Evolutionary conservation across 2,797 vertebrate genomes (phyloP).

Genomic region (Lagocephalus sceleratus): DNA sequence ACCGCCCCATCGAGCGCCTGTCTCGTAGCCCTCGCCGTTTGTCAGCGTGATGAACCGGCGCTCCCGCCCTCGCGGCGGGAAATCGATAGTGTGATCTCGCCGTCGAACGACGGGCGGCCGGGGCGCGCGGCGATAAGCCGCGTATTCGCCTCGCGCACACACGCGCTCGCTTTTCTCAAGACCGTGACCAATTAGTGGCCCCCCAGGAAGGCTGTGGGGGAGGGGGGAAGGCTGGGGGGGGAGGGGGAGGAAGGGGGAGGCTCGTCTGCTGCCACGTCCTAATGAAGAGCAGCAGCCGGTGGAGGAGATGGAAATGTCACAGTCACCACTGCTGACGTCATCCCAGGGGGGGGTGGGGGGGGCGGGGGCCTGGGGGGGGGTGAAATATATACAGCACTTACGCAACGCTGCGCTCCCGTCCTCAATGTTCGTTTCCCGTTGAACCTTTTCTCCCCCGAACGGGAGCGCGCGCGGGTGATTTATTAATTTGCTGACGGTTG

Average conservation of each 20-base stretch:
- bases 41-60: slow-evolving; percentile 57
- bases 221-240: not conserved
- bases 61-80: slow-evolving; percentile 51
- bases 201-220: slow-evolving; percentile 12
- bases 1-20: slow-evolving; percentile 17
- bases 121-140: slow-evolving; percentile 32
- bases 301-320: slow-evolving; percentile 18
- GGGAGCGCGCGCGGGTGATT: no score
- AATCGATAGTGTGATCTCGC: slow-evolving; percentile 50
- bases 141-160: slow-evolving; percentile 1
- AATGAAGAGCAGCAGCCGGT: slow-evolving; percentile 10
- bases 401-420: no score
- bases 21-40: slow-evolving; percentile 36
- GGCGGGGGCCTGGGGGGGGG: not conserved
- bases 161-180: not conserved
- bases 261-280: slow-evolving; percentile 3
- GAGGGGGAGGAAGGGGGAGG: not conserved
- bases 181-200: not conserved
- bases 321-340: not conserved
- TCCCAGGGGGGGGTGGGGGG: not conserved
- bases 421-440: no score
- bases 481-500: slow-evolving; percentile 2
- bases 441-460: no score
- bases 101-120: slow-evolving; percentile 36
- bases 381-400: not conserved